Evolutionary conservation across 2,797 vertebrate species (phyloP).

Genomic region (Monodelphis domestica): DNA sequence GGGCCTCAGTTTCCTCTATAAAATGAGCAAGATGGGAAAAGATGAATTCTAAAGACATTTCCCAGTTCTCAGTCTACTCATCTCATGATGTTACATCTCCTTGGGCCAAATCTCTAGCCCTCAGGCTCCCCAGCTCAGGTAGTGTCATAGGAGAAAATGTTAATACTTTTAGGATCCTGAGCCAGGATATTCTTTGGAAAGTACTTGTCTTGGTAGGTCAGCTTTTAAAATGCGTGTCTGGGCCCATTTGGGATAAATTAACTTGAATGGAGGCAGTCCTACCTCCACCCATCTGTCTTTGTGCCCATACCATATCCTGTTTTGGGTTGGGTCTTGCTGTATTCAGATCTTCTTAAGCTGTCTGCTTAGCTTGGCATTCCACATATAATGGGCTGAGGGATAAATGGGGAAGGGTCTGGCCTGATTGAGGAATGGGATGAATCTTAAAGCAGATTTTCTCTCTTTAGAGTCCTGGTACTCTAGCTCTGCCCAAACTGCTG

Average conservation of each 20-base stretch:
- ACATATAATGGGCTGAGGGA: neutral
- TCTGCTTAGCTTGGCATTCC: neutral
- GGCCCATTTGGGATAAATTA: neutral
- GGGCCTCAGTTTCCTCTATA: neutral
- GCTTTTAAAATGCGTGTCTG: neutral
- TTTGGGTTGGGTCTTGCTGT: neutral
- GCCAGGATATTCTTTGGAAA: neutral
- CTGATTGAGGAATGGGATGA: neutral
- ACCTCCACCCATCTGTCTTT: neutral
- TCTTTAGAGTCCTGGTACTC: neutral
- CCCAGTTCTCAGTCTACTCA: neutral
- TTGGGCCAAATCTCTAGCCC: neutral
- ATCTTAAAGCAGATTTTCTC: neutral
- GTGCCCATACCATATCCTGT: neutral
- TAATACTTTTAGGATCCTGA: neutral
- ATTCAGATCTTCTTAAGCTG: neutral
- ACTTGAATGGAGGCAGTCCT: neutral
- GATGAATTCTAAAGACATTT: neutral
- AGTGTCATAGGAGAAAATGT: neutral
- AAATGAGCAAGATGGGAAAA: neutral
- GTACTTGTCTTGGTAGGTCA: neutral
- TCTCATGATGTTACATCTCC: neutral
- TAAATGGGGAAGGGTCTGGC: neutral
- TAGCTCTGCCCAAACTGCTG: no score
- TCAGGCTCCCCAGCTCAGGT: neutral